Evolutionary conservation across 2,797 vertebrate genomes (phyloP).

Genomic region (Acrossocheilus fasciatus): DNA sequence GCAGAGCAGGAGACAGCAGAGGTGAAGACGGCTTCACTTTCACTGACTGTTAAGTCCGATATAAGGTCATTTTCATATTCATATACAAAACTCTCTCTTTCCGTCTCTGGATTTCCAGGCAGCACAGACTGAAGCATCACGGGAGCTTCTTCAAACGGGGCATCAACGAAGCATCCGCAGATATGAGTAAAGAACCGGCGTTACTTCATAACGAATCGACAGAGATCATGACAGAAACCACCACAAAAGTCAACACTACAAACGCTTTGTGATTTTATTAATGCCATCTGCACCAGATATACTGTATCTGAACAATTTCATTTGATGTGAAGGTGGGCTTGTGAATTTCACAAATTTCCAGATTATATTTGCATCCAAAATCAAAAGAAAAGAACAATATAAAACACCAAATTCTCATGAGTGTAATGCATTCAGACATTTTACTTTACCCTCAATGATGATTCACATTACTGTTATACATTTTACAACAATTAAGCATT

Average conservation of each 20-base stretch:
- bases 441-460: background rate
- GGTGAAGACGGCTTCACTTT: conserved; percentile 48
- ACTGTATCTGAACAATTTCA: background rate
- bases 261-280: background rate
- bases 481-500: background rate
- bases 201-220: background rate
- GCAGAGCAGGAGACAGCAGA: conserved; percentile 54
- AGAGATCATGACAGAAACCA: background rate
- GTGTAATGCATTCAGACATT: background rate
- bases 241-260: background rate
- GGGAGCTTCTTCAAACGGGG: conserved; percentile 64
- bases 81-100: background rate
- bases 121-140: conserved; percentile 62
- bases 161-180: conserved; percentile 25
- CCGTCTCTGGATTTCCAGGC: conserved; percentile 48
- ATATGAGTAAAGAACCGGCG: conserved; percentile 4
- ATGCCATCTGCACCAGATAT: background rate
- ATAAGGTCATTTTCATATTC: too few relatives aligned
- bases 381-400: background rate
- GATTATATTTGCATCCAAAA: background rate
- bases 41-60: background rate
- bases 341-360: background rate
- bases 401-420: background rate
- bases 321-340: background rate
- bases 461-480: background rate